Conservation (phyloP, 2,888 invertebrate species). For the Candidula unifasciata region DNA sequence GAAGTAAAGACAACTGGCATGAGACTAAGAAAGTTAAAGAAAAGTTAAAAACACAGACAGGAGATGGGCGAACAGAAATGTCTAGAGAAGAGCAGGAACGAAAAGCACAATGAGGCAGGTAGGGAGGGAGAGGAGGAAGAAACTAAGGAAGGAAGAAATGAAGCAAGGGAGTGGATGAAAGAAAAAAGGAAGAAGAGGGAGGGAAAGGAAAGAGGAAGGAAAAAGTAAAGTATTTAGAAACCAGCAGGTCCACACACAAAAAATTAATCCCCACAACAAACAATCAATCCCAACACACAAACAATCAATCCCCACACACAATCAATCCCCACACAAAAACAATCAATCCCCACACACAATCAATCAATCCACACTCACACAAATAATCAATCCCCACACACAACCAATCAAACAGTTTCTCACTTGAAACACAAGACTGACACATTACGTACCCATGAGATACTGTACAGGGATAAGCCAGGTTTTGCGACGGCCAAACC, state of each 20-base stretch:
- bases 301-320: background rate
- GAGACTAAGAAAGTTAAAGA: too few relatives aligned
- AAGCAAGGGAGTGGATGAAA: background rate
- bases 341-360: too few relatives aligned
- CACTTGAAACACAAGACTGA: too few relatives aligned
- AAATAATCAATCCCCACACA: background rate
- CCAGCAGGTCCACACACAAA: too few relatives aligned
- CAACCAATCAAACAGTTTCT: too few relatives aligned
- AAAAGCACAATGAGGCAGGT: background rate
- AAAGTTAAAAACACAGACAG: too few relatives aligned
- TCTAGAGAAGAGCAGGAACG: too few relatives aligned
- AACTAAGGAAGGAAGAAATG: background rate
- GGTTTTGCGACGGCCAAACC: constrained; percentile 93
- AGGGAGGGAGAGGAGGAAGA: background rate
- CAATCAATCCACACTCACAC: background rate
- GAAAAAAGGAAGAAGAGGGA: background rate
- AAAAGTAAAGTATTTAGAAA: too few relatives aligned
- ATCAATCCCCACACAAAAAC: too few relatives aligned
- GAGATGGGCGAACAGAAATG: too few relatives aligned
- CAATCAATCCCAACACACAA: background rate
- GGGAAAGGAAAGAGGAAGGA: background rate
- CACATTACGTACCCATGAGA: constrained; percentile 82
- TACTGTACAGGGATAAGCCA: constrained; percentile 96
- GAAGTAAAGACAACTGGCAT: too few relatives aligned
- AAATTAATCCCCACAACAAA: too few relatives aligned